These are phyloP conservation scores for Lasioglossum malachurum DNA, from an alignment of 2,888 invertebrate species.

Conservation along the genomic window DNA sequence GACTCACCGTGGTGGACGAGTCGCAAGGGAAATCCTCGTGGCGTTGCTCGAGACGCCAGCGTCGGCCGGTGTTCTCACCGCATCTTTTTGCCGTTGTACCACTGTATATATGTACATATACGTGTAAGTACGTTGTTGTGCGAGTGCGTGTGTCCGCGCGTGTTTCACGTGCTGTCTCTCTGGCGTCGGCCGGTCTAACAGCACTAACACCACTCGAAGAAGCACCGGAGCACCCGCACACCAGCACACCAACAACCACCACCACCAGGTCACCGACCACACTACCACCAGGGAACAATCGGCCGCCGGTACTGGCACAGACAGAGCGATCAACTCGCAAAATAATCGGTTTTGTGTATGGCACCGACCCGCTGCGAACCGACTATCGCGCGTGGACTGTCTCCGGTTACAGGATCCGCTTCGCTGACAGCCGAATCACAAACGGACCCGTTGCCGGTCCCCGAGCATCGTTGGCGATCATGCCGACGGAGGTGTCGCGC, in stretches of 20 bases:
- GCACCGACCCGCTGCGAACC: neutral
- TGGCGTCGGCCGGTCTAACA: slow-evolving; percentile 35
- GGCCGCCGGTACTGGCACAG: neutral
- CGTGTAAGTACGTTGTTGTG: neutral
- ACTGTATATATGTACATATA: neutral
- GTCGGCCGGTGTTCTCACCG: slow-evolving; percentile 28
- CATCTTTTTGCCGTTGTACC: slow-evolving; percentile 43
- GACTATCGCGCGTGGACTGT: neutral
- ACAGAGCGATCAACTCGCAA: neutral
- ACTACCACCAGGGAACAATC: neutral
- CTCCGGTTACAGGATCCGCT: slow-evolving; percentile 6
- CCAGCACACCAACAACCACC: slow-evolving; percentile 33
- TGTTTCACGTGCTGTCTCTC: slow-evolving; percentile 42
- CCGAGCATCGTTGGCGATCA: neutral
- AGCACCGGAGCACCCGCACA: slow-evolving; percentile 31
- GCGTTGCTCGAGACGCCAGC: slow-evolving; percentile 6
- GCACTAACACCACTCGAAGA: slow-evolving; percentile 26
- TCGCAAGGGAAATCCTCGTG: neutral
- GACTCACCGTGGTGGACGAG: slow-evolving; percentile 32
- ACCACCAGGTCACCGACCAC: slow-evolving; percentile 6
- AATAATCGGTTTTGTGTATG: neutral
- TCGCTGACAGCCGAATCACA: neutral
- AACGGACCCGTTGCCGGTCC: neutral
- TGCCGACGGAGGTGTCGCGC: neutral
- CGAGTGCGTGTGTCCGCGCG: neutral